These are phyloP conservation scores for Urocolius indicus DNA, from an alignment of 2,113 vertebrate species.

Conservation along the genomic window DNA sequence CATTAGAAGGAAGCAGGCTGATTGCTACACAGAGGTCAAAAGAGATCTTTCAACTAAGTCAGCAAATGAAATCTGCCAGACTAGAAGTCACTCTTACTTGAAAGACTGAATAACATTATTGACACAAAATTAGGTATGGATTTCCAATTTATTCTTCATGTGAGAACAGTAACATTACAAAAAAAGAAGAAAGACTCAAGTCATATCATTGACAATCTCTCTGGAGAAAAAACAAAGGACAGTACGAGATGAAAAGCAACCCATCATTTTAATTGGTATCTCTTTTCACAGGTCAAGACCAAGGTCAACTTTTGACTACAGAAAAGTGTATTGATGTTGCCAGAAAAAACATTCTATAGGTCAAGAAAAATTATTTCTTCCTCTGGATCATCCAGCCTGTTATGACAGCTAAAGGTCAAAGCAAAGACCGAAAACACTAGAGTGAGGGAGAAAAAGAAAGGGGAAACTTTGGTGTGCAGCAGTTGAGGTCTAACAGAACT, in stretches of 20 bases:
- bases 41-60: neutral
- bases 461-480: neutral
- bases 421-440: neutral
- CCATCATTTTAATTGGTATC: neutral
- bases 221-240: neutral
- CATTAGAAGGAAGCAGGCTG: neutral
- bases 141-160: neutral
- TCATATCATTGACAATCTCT: neutral
- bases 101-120: neutral
- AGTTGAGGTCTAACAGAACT: neutral
- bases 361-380: neutral
- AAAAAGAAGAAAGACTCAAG: neutral
- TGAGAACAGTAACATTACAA: neutral
- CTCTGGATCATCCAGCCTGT: neutral
- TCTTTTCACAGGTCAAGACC: neutral
- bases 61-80: neutral
- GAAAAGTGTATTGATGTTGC: neutral
- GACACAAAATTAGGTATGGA: neutral
- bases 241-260: neutral
- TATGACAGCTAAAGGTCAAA: neutral
- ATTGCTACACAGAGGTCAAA: neutral
- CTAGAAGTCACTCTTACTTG: neutral
- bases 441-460: neutral
- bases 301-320: neutral
- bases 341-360: neutral